Percentiles rank a stretch among this genome's conserved stretches.
Evolutionary conservation across 2,113 vertebrate genomes (phyloP).

Genomic region (Vireo altiloquus): DNA sequence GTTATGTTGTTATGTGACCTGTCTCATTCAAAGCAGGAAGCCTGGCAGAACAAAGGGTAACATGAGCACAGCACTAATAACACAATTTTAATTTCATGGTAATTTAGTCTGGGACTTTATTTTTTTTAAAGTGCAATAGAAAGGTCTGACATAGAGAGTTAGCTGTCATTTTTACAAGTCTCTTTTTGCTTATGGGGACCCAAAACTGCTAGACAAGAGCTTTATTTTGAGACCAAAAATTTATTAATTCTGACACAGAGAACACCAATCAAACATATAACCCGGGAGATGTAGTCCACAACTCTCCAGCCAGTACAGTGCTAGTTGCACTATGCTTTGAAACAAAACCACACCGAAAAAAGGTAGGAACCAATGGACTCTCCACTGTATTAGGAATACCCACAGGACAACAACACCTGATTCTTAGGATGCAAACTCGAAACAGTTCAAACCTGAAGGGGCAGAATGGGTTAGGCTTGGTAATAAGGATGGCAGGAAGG

Average conservation of each 20-base stretch:
- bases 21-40: not conserved
- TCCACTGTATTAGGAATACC: not conserved
- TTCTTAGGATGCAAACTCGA: not conserved
- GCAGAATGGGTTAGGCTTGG: not conserved
- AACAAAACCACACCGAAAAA: not conserved
- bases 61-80: not conserved
- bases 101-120: not conserved
- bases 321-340: not conserved
- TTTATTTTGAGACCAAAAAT: not conserved
- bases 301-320: not conserved
- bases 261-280: not conserved
- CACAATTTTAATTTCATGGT: not conserved
- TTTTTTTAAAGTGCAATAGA: not conserved
- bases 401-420: accelerated
- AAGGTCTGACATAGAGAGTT: not conserved
- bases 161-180: not conserved
- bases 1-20: not conserved
- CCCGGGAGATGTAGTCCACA: not conserved
- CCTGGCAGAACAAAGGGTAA: not conserved
- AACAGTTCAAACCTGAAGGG: not conserved
- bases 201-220: not conserved
- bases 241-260: not conserved
- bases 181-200: not conserved
- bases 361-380: not conserved
- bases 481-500: not conserved